Base-by-base conservation (phyloP, 2,888 invertebrate species). In the Sarcophaga caerulescens region DNA sequence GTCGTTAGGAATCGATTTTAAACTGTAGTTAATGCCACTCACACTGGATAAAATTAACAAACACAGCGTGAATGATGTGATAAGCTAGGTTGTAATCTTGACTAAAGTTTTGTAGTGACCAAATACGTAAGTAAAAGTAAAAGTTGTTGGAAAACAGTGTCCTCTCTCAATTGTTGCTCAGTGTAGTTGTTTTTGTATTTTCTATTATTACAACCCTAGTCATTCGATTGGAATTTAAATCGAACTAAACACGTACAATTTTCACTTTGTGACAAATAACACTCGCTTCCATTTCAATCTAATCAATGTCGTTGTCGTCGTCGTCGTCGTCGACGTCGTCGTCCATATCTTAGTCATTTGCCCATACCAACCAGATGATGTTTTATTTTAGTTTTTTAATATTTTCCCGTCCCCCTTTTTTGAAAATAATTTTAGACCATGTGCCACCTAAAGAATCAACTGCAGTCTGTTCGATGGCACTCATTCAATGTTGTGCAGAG, bases 391-490 rank as follows among this genome's bases (percentile, higher is more conserved):
- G 12, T 11, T 47, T 47, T 3, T 47, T 14, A 6, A 35, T 8
- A 0, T 35, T 10, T 10, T 8, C 8, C 35, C 8, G 2, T 74
- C 47, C 52, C 63, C 57, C 47, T 62, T 8, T 62, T 8, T 47
- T 19, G 8, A 52, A 74, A 74, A 59, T 83, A 85, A 73, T 77
- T 85, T 83, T 80, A 82, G 79, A n/a, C 1, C 71, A 75, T 73
- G 62, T 45, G 59, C 78, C 74, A 66, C 52, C 14, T 69, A 19
- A 75, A 77, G 73, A 69, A 74, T 14, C 8, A 35, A 75, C 4
- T 25, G 17, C 62, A 63, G 23, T 68, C 6, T 47, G 73, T 52
- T 62, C 74, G 12, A 8, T 68, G 23, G 12, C 52, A 6, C 45
- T 23, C 10, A 63, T 35, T 35, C 35, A 35, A 10, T 2, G 45